Conservation (phyloP, 2,113 vertebrate species). For the Hemiscyllium ocellatum region DNA sequence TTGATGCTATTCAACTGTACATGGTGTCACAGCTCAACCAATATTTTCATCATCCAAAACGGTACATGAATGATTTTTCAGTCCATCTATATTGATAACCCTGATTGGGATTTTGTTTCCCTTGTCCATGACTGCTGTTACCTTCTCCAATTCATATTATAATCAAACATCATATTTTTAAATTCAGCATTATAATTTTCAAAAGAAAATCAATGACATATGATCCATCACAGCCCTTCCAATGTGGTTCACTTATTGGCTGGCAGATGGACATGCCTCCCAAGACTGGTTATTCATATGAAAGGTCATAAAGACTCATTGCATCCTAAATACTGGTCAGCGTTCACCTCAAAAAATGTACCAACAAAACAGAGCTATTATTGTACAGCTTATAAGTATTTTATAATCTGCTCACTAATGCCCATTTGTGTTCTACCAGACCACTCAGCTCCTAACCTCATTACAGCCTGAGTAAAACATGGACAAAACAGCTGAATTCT, state of each 20-base stretch:
- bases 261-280: not conserved
- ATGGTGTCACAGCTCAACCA: not conserved
- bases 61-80: not conserved
- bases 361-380: not conserved
- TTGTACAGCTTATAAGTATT: not conserved
- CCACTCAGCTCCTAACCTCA: no score
- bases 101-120: not conserved
- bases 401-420: no score
- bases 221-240: not conserved
- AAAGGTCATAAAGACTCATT: not conserved
- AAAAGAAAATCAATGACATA: not conserved
- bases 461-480: no score
- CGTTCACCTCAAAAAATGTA: not conserved
- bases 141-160: not conserved
- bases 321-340: not conserved
- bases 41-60: not conserved
- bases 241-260: not conserved
- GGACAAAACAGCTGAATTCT: no score
- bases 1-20: not conserved
- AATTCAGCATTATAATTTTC: not conserved
- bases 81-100: not conserved
- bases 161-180: not conserved
- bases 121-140: not conserved
- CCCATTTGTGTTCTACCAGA: no score
- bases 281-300: not conserved